Conservation (phyloP, 2,888 invertebrate species). For the Archips xylosteana region DNA sequence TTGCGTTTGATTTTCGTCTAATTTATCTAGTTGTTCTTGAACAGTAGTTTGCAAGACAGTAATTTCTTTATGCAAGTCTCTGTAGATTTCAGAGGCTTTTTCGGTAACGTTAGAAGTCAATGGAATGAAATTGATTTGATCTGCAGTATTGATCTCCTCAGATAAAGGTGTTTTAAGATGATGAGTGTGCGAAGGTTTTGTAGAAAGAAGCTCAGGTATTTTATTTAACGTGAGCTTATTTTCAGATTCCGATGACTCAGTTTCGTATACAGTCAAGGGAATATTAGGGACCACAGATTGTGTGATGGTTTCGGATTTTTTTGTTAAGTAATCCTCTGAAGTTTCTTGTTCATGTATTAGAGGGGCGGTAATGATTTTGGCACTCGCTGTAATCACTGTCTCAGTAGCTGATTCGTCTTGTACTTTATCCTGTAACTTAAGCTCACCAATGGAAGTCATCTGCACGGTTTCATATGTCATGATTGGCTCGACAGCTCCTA, state of each 20-base stretch:
- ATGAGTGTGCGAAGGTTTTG: constrained; percentile 61
- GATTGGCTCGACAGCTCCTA: constrained; percentile 86
- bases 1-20: constrained; percentile 83
- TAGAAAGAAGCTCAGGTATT: constrained; percentile 56
- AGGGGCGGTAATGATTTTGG: constrained; percentile 87
- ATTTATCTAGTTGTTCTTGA: constrained; percentile 82
- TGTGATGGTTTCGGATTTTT: constrained; percentile 67
- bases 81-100: constrained; percentile 61
- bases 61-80: constrained; percentile 75
- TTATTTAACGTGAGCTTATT: constrained; percentile 73
- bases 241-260: constrained; percentile 88
- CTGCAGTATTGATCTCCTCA: constrained; percentile 76
- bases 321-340: constrained; percentile 57
- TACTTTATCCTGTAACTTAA: constrained; percentile 83
- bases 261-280: constrained; percentile 87
- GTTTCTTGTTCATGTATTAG: constrained; percentile 88
- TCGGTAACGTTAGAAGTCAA: constrained; percentile 51
- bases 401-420: constrained; percentile 66
- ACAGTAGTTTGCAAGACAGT: constrained; percentile 68
- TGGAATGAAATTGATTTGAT: constrained; percentile 66
- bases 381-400: constrained; percentile 86
- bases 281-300: constrained; percentile 85
- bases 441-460: constrained; percentile 76
- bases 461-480: constrained; percentile 83
- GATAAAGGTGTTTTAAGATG: constrained; percentile 74